These are phyloP conservation scores for Geotrypetes seraphini DNA, from an alignment of 2,797 vertebrate species.

Conservation along the genomic window DNA sequence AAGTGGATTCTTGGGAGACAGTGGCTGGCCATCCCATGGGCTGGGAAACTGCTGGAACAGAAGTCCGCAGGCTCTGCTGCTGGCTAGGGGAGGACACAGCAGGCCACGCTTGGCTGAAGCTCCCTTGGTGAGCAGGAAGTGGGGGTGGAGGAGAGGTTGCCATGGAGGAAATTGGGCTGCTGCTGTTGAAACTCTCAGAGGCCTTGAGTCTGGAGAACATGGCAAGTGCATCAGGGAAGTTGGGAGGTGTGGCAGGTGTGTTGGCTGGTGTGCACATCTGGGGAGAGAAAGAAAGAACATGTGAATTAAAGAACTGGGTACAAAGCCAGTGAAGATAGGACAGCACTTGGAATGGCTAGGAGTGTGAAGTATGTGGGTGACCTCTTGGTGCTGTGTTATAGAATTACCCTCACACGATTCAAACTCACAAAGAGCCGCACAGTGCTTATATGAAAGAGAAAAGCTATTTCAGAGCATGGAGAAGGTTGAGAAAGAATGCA, in stretches of 20 bases:
- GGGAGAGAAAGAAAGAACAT: conserved; percentile 5
- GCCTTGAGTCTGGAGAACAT: conserved; percentile 96
- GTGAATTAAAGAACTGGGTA: too few species aligned
- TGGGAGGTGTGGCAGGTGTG: conserved; percentile 91
- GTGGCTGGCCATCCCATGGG: conserved; percentile 65
- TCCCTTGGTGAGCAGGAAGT: conserved; percentile 40
- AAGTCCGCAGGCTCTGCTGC: conserved; percentile 77
- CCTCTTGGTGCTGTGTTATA: too few species aligned
- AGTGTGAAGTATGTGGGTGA: neutral
- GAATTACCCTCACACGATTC: too few species aligned
- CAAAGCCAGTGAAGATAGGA: too few species aligned
- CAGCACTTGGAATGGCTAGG: too few species aligned
- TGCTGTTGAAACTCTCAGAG: conserved; percentile 83
- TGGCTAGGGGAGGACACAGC: conserved; percentile 49
- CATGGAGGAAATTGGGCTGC: conserved; percentile 73
- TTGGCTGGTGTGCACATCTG: conserved; percentile 98
- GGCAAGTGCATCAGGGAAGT: conserved; percentile 89
- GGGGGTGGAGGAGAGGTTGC: conserved; percentile 72
- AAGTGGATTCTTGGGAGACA: conserved; percentile 64
- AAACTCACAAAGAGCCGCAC: too few species aligned
- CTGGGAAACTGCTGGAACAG: conserved; percentile 40
- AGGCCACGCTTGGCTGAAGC: conserved; percentile 29
- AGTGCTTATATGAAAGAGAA: too few species aligned
- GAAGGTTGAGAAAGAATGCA: too few species aligned
- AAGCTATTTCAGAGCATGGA: too few species aligned